Evolutionary conservation across 2,113 vertebrate genomes (phyloP).

Genomic region (Okapia johnstoni): DNA sequence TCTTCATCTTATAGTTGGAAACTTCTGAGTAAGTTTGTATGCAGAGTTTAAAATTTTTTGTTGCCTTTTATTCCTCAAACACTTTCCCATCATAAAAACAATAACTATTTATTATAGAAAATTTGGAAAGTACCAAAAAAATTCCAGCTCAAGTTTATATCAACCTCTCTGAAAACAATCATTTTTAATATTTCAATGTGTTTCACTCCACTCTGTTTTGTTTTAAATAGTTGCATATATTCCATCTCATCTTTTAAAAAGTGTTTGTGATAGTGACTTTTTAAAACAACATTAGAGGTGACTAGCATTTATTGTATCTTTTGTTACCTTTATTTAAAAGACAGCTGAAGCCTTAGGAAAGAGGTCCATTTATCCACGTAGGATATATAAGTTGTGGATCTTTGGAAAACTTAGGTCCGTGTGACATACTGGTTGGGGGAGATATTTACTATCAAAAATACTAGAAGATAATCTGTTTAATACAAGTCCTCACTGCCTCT

Average conservation of each 20-base stretch:
- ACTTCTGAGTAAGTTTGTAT: not conserved
- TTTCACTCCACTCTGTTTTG: not conserved
- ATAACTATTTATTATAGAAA: not conserved
- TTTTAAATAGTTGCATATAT: not conserved
- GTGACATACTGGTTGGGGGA: not conserved
- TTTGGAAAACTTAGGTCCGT: not conserved
- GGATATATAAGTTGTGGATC: not conserved
- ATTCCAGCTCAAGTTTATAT: not conserved
- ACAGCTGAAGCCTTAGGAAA: not conserved
- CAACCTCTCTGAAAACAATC: not conserved
- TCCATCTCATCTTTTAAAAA: not conserved
- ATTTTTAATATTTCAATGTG: not conserved
- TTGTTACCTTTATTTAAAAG: not conserved
- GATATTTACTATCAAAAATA: not conserved
- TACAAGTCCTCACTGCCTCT: not conserved
- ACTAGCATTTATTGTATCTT: not conserved
- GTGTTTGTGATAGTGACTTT: not conserved
- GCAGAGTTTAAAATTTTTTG: not conserved
- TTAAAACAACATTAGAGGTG: not conserved
- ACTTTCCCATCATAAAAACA: not conserved
- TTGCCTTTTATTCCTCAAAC: not conserved
- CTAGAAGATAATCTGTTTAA: not conserved
- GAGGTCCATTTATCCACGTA: not conserved
- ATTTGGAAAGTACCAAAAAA: not conserved
- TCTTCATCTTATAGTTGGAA: not conserved